phyloP scores from a whole-genome alignment of 2,888 invertebrate genomes.

The Melanophora roralis region DNA sequence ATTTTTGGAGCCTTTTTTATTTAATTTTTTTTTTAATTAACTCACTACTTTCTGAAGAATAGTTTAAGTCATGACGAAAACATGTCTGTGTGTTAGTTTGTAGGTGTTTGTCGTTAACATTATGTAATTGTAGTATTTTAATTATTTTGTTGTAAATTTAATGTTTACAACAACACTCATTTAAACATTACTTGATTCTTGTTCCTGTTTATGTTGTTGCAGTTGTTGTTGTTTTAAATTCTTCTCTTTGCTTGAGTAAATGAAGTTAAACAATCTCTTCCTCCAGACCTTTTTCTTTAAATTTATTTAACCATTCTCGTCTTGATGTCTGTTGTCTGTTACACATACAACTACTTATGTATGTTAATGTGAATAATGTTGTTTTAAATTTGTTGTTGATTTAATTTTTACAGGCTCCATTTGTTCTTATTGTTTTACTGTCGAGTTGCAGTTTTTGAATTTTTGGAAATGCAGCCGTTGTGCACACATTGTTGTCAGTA shows the following conservation, averaged over 20 bases:
- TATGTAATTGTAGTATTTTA: constrained; percentile 25
- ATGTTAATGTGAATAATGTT: constrained; percentile 32
- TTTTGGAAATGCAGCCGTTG: neutral
- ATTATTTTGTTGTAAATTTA: constrained; percentile 38
- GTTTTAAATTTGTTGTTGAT: constrained; percentile 8
- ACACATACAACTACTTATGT: too few species aligned
- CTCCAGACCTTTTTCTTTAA: constrained; percentile 17
- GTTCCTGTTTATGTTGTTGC: too few species aligned
- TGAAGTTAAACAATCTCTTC: constrained; percentile 24
- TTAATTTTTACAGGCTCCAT: neutral
- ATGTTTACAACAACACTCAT: constrained; percentile 22
- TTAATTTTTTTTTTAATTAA: too few species aligned
- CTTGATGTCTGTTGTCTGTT: constrained; percentile 31
- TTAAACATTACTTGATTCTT: constrained; percentile 22
- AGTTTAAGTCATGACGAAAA: neutral
- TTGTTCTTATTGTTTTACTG: constrained; percentile 14
- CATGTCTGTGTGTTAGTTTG: neutral
- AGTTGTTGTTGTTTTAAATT: too few species aligned
- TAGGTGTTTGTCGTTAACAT: neutral
- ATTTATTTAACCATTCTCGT: neutral
- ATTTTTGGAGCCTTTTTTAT: too few species aligned
- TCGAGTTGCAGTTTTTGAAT: constrained; percentile 55
- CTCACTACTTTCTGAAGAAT: too few species aligned
- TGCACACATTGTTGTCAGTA: constrained; percentile 9
- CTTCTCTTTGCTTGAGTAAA: constrained; percentile 6